phyloP scores from a whole-genome alignment of 2,888 invertebrate genomes.

The Hedya salicella region DNA sequence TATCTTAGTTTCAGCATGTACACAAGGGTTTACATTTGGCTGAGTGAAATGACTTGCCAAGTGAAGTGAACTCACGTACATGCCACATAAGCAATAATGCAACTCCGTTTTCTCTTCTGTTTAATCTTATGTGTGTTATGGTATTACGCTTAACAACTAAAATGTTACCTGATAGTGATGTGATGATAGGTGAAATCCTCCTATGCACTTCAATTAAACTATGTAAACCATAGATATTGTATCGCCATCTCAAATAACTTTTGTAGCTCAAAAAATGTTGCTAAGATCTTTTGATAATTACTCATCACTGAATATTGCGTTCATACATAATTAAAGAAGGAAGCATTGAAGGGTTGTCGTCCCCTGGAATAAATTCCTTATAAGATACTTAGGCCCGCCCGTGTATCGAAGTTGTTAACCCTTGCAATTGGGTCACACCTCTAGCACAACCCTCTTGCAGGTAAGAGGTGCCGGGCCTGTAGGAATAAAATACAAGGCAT shows the following conservation, averaged over 20 bases:
- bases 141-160: conserved; percentile 4
- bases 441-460: conserved; percentile 85
- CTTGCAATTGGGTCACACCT: conserved; percentile 85
- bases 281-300: conserved; percentile 45
- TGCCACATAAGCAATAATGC: not conserved
- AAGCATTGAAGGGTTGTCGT: conserved; percentile 64
- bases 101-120: not conserved
- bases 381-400: conserved; percentile 84
- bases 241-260: conserved; percentile 50
- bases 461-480: conserved; percentile 86
- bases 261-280: conserved; percentile 61
- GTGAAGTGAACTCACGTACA: not conserved
- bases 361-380: conserved; percentile 83
- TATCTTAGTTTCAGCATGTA: too few relatives aligned
- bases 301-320: conserved; percentile 61
- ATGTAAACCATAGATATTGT: conserved; percentile 31
- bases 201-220: conserved; percentile 40
- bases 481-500: conserved; percentile 85
- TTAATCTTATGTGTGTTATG: not conserved
- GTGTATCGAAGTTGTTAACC: conserved; percentile 85
- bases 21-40: too few relatives aligned
- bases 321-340: conserved; percentile 62
- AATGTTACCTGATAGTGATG: conserved; percentile 38
- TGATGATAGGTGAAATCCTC: conserved; percentile 34
- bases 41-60: too few relatives aligned